Base-by-base conservation (phyloP, 2,113 vertebrate species). In the Mastomys coucha region DNA sequence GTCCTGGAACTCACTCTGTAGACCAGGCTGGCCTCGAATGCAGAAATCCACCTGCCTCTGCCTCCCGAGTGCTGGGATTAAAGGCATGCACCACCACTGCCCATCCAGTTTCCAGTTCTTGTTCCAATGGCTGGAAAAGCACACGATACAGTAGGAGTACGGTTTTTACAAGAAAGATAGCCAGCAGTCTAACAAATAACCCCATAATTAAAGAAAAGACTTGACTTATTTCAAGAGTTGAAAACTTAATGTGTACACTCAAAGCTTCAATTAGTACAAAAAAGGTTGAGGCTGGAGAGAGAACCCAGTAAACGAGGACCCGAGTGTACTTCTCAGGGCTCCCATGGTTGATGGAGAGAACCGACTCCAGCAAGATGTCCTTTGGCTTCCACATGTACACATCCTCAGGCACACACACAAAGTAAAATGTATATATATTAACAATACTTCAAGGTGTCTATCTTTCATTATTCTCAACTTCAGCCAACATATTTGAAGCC, bases 81-180 rank as follows among this genome's bases (percentile, higher is more conserved):
- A 45, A 45, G 45, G 45, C 45, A 5, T 45, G 45, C 45, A 45
- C 3, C 45, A 45, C 45, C 45, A 45, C n/a, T n/a, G n/a, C n/a
- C n/a, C n/a, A n/a, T n/a, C n/a, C n/a, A n/a, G n/a, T n/a, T n/a
- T n/a, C 76, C 63, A 86, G 31, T 53, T 94, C 73, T 69, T 92
- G n/a, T 1, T 77, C 13, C 39, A 86, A 33, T 33, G 93, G 91
- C 91, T 2, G 93, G 39, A 94, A 95, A 94, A 91, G 33, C 39
- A 78, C 1, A 76, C 36, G n/a, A 82, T 70, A 19, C 65, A 90
- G 51, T 95, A 67, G 49, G 56, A 28, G 65, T 75, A 3, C 75
- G 65, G 76, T 49, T 51, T 92, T 92, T 91, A 5, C 26, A 89
- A 93, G 65, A 91, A 93, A 93, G 33, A 91, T 16, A 36, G 56